Percentiles rank a stretch among this genome's conserved stretches.
These are phyloP conservation scores for Ophioderma brevispina DNA, from an alignment of 35 echinoderm and acorn worm genomes.

Conservation along the genomic window DNA sequence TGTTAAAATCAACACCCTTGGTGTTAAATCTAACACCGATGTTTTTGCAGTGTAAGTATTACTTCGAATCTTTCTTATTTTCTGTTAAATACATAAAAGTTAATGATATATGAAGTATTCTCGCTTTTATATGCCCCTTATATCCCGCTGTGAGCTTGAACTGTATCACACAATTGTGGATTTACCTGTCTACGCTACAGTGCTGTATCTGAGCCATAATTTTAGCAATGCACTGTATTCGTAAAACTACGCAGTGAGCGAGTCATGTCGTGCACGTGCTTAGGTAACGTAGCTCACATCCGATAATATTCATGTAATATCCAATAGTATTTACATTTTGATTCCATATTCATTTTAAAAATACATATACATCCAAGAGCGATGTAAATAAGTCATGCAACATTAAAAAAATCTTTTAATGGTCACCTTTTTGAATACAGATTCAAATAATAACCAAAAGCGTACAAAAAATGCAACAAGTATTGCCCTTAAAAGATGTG, in stretches of 20 bases:
- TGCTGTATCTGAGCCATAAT: neutral
- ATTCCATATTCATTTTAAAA: neutral
- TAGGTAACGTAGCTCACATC: constrained; percentile 9
- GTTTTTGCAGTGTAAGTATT: too few species aligned
- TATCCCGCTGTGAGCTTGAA: neutral
- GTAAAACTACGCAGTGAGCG: neutral
- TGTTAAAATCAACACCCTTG: too few species aligned
- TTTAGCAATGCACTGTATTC: neutral
- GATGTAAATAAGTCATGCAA: neutral
- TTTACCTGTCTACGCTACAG: neutral
- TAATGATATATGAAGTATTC: neutral
- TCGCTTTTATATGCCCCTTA: neutral
- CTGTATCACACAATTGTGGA: neutral
- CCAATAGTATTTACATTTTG: neutral
- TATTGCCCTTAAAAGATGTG: neutral
- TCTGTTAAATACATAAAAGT: constrained; percentile 9
- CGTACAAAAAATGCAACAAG: neutral
- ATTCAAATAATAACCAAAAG: neutral
- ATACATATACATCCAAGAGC: neutral
- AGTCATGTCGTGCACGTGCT: neutral
- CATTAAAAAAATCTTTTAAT: neutral
- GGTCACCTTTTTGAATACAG: neutral
- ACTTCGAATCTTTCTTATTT: neutral
- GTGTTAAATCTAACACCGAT: too few species aligned
- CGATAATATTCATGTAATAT: neutral